Evolutionary conservation across 2,888 invertebrate species (phyloP), one percentile per base, ranked within the genome.

Genomic region (Luperina nickerlii): DNA sequence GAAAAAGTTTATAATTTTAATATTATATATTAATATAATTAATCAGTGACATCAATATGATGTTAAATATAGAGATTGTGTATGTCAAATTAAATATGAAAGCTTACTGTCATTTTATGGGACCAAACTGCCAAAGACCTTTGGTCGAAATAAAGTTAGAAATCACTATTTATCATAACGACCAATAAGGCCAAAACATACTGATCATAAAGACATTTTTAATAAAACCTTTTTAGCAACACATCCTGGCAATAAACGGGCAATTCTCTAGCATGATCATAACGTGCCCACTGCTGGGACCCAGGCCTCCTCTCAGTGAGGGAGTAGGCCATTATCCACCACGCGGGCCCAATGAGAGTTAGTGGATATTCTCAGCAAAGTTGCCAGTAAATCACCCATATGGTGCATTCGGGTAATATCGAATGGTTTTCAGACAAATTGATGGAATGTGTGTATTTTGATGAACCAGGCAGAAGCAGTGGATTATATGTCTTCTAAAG

Each of bases 101-200:
- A 62, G 42, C 1, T 73, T 79, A 79, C 83, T 85, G 83, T 79
- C 86, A 86, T 83, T 67, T 0, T 65, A 75, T 57, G 89, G 89
- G 88, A 88, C 88, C 88, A 88, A 88, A 54, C 75, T 72, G 63
- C 11, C 60, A 51, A 57, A 70, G 38, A 82, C 38, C 63, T 60
- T 57, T 69, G 48, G 65, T 78, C 76, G 27, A 65, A 80, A 65
- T 74, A 51, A 62, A 74, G 11, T 13, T 72, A 72, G 6, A 18
- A n/a, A 38, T 38, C 18, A 18, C 45, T 48, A 60, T 24, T 3
- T 62, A 67, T 71, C 9, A 48, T 54, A 63, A 42, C n/a, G 67
- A 63, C 48, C 27, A 72, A 27, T 62, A 27, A 24, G 18, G 54
- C n/a, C 54, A 81, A 79, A 65, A 74, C 51, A 63, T 20, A 27